A percentile compares a stretch with the other conserved stretches of the same genome.
Conservation (phyloP, 2,888 invertebrate species). For the Cephus spinipes region DNA sequence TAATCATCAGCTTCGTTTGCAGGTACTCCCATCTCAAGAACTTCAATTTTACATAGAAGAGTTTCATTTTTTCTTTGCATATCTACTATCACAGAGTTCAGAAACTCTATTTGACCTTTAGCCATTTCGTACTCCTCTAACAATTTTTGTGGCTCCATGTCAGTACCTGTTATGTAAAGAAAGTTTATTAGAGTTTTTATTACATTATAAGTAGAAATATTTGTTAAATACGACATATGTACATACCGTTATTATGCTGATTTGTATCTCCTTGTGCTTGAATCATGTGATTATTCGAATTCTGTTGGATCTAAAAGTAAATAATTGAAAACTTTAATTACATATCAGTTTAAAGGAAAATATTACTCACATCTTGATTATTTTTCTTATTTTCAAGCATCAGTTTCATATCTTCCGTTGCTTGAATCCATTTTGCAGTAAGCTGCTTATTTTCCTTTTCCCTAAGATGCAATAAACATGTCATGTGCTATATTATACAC, state of each 20-base stretch:
- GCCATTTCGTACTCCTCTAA: slow-evolving; percentile 74
- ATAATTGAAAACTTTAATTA: slow-evolving; percentile 6
- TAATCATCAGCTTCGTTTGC: slow-evolving; percentile 67
- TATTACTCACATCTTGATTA: slow-evolving; percentile 44
- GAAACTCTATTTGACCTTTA: slow-evolving; percentile 85
- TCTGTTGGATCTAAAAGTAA: slow-evolving; percentile 24
- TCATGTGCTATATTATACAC: not conserved
- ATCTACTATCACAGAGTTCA: slow-evolving; percentile 97
- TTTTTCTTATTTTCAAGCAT: slow-evolving; percentile 55
- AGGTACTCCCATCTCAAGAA: slow-evolving; percentile 77
- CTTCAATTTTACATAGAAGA: slow-evolving; percentile 81
- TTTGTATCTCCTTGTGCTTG: slow-evolving; percentile 40
- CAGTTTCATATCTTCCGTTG: slow-evolving; percentile 46
- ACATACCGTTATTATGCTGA: slow-evolving; percentile 21
- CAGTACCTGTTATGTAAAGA: slow-evolving; percentile 26
- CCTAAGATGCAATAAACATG: slow-evolving; percentile 36
- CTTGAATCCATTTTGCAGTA: slow-evolving; percentile 45
- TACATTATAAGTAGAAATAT: not conserved
- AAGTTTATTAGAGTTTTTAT: not conserved
- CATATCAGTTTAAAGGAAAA: not conserved
- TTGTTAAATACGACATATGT: not conserved
- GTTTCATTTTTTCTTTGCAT: slow-evolving; percentile 94
- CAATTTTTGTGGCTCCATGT: slow-evolving; percentile 51
- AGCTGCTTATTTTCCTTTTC: slow-evolving; percentile 56
- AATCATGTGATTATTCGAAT: slow-evolving; percentile 30